Evolutionary conservation across 2,113 vertebrate genomes (phyloP).

Genomic region (Rynchops niger): DNA sequence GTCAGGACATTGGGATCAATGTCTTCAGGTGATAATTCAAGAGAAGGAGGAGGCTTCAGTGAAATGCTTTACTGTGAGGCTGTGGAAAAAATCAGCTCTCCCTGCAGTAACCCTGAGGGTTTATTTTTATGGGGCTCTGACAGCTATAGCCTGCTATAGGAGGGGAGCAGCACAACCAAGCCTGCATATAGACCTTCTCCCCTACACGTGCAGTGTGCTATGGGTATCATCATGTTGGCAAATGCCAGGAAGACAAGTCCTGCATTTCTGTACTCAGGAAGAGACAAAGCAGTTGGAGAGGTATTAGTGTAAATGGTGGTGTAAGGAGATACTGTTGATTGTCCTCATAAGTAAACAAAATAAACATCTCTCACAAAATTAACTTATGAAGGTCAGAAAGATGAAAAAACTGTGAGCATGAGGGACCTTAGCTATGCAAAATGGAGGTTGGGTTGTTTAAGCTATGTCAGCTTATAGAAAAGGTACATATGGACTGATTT

Average conservation of each 20-base stretch:
- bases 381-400: neutral
- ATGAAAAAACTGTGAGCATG: neutral
- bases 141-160: neutral
- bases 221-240: neutral
- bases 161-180: accelerated
- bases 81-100: neutral
- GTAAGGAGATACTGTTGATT: neutral
- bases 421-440: neutral
- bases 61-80: neutral
- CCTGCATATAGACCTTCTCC: neutral
- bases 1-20: neutral
- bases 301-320: neutral
- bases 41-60: neutral
- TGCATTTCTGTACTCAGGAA: neutral
- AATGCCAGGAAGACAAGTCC: neutral
- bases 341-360: neutral
- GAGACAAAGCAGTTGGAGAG: neutral
- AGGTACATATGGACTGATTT: accelerated
- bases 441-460: neutral
- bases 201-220: accelerated
- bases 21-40: neutral
- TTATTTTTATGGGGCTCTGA: neutral
- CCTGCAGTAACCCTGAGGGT: neutral
- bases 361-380: neutral
- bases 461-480: neutral